Evolutionary conservation across 2,113 vertebrate species (phyloP).

Genomic region (Poicephalus gulielmi): DNA sequence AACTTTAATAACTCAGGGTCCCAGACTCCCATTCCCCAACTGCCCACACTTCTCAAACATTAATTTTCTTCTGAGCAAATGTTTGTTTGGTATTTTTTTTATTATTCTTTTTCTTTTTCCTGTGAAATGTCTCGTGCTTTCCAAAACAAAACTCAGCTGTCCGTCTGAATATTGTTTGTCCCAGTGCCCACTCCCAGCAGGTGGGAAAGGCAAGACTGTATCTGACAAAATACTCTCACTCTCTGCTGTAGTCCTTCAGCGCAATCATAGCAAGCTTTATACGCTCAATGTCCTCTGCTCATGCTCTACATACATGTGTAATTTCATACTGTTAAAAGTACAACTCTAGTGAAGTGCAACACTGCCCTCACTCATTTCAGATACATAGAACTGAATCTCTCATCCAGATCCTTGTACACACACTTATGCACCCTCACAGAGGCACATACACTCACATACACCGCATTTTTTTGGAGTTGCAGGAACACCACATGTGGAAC

Average conservation of each 20-base stretch:
- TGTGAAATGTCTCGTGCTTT: background rate
- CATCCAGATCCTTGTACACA: background rate
- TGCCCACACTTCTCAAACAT: background rate
- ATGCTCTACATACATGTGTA: background rate
- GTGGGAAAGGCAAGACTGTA: background rate
- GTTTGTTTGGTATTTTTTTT: background rate
- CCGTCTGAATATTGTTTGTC: background rate
- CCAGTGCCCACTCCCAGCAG: background rate
- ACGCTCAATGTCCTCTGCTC: rapidly evolving
- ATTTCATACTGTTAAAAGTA: background rate
- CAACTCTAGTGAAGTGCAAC: background rate
- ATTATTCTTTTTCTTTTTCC: background rate
- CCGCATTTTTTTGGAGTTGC: background rate
- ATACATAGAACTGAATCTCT: background rate
- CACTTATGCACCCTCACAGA: background rate
- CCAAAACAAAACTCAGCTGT: background rate
- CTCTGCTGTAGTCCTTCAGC: background rate
- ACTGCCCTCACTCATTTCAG: background rate
- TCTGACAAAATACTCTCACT: background rate
- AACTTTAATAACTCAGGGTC: background rate
- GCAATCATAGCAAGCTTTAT: background rate
- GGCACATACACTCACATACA: background rate
- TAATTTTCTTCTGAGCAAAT: background rate
- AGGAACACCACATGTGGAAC: rapidly evolving
- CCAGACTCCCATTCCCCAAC: background rate